Evolutionary conservation across 2,888 invertebrate species (phyloP), one percentile per base, ranked within the genome.

Genomic region (Hymenopus coronatus): DNA sequence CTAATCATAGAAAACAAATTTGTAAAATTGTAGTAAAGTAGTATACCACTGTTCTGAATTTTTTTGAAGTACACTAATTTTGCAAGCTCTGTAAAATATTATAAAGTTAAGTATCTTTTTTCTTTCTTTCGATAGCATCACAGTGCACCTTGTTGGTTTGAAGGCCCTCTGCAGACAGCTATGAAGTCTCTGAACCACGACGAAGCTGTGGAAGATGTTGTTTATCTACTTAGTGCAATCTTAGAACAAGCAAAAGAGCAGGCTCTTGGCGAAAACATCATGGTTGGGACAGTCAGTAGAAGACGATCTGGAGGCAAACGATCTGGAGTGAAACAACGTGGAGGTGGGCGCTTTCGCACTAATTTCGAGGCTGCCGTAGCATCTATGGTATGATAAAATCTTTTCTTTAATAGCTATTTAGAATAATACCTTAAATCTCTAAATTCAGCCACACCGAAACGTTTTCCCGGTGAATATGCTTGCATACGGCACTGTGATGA

Each of bases 201-300:
- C 20, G 90, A 90, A 46, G 81, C 88, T 0, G 90, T 89, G 70
- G 96, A 96, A 91, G 95, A 95, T 89, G 92, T 96, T 88, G 94
- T 96, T 90, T 96, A 95, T 91, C 93, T 96, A 3, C 91, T 96
- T 89, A 95, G 95, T 20, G 94, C 95, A 88, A 94, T 96, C 91
- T 92, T 96, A 91, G 95, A 95, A 89, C 96, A 96, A 92, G 96
- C 96, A 0, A 93, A 95, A 54, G 96, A 96, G 89, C 93, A 94
- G 84, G 91, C 92, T 27, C 91, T 91, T 90, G 90, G 91, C 30
- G 90, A 15, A 15, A 20, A 70, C 25, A 6, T 9, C 28, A 82
- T 28, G 81, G 85, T 70, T 82, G 81, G 27, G 25, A 30, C 88
- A n/a, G 28, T 83, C 6, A 30, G 85, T 84, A 85, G 89, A 82